These are phyloP conservation scores for Elgaria multicarinata DNA, from an alignment of 2,113 vertebrate species.

Conservation along the genomic window DNA sequence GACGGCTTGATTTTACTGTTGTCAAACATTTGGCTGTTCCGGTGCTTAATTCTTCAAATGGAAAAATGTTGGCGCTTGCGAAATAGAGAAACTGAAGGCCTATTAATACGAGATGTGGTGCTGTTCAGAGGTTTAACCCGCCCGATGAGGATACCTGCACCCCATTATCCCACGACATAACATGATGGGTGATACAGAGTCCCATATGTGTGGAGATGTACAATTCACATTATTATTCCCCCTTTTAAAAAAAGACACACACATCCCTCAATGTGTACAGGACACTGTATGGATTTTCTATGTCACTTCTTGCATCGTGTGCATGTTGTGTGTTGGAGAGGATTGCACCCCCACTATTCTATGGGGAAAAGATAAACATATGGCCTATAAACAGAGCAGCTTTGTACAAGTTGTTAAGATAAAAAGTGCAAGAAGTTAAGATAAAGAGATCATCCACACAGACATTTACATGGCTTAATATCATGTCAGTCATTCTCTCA, in stretches of 20 bases:
- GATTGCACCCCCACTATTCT: neutral
- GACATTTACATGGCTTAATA: neutral
- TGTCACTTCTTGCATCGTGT: neutral
- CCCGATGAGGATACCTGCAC: neutral
- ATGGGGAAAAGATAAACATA: neutral
- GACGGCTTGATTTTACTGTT: conserved; percentile 50
- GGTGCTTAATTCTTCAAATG: neutral
- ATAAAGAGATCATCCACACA: neutral
- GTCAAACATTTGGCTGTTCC: conserved; percentile 22
- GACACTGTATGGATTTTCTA: neutral
- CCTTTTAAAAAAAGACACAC: neutral
- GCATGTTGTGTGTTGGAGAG: neutral
- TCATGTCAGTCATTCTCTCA: neutral
- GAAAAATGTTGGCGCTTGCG: neutral
- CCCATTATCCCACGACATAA: neutral
- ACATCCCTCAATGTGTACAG: neutral
- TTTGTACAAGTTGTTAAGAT: neutral
- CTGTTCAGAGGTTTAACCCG: neutral
- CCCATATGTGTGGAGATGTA: neutral
- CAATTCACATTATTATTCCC: neutral
- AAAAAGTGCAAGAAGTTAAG: neutral
- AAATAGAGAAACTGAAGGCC: conserved; percentile 1
- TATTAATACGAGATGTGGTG: neutral
- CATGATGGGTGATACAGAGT: neutral
- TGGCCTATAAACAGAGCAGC: neutral